A percentile compares a stretch with the other conserved stretches of the same genome.
These are phyloP conservation scores for Luehdorfia chinensis DNA, from an alignment of 1,140 invertebrate genomes.

Conservation along the genomic window DNA sequence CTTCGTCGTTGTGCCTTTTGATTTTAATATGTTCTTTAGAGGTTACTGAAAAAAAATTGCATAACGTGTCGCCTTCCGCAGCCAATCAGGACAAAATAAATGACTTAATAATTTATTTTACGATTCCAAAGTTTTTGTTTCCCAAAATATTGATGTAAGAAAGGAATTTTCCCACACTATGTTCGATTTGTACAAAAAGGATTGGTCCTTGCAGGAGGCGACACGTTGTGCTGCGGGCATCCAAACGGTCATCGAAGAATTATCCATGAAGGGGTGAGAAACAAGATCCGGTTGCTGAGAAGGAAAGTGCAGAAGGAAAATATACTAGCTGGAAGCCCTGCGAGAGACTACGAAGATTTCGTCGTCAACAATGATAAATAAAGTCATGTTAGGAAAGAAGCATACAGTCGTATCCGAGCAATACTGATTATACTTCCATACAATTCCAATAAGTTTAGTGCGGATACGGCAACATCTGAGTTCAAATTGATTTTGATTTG, in stretches of 20 bases:
- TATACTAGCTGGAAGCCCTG: slow-evolving; percentile 40
- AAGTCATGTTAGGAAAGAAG: not conserved
- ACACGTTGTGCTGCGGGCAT: slow-evolving; percentile 62
- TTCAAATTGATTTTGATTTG: no score
- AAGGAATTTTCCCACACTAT: no score
- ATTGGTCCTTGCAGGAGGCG: slow-evolving; percentile 71
- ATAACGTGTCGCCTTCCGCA: slow-evolving; percentile 11
- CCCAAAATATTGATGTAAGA: no score
- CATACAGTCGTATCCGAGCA: not conserved
- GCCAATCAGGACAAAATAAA: slow-evolving; percentile 11
- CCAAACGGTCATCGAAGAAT: slow-evolving; percentile 55
- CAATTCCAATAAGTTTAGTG: no score
- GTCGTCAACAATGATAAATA: slow-evolving; percentile 64
- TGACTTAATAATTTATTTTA: not conserved
- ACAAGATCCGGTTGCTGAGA: slow-evolving; percentile 43
- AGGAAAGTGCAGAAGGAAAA: slow-evolving; percentile 55
- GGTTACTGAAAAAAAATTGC: no score
- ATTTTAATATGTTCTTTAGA: no score
- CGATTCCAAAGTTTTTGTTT: no score
- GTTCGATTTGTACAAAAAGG: slow-evolving; percentile 35
- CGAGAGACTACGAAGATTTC: slow-evolving; percentile 60
- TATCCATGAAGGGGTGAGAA: slow-evolving; percentile 48
- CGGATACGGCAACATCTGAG: no score
- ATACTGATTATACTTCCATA: no score
- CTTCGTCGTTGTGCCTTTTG: no score